These are phyloP conservation scores for Rhadinocentrus ornatus DNA, from an alignment of 2,797 vertebrate species.

Conservation along the genomic window DNA sequence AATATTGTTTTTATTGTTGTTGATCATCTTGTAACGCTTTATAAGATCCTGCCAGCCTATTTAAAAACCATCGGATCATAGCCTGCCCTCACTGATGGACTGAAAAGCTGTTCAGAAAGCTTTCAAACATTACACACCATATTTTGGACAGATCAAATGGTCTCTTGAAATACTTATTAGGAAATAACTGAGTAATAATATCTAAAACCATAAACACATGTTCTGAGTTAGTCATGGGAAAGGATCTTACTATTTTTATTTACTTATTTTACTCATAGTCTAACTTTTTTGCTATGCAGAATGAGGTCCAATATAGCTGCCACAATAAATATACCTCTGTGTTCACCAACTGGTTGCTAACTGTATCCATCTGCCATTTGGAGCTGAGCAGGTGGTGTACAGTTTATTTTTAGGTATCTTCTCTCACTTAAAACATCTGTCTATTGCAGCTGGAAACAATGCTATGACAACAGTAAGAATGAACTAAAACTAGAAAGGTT, in stretches of 20 bases:
- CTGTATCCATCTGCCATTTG: not conserved
- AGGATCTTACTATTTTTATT: not conserved
- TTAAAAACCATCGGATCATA: not conserved
- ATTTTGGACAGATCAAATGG: not conserved
- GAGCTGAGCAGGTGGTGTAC: not conserved
- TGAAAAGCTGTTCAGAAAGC: not conserved
- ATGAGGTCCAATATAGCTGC: too few relatives aligned
- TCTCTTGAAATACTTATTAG: not conserved
- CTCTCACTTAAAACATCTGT: not conserved
- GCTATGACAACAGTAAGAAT: slow-evolving; percentile 5
- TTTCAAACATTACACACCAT: not conserved
- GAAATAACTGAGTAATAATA: not conserved
- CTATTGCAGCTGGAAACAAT: slow-evolving; percentile 5
- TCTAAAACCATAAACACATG: not conserved
- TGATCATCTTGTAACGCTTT: not conserved
- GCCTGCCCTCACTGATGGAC: not conserved
- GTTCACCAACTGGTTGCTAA: not conserved
- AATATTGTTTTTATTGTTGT: not conserved
- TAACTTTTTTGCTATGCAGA: too few relatives aligned
- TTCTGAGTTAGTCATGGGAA: not conserved
- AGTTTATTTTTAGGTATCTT: not conserved
- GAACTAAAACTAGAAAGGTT: slow-evolving; percentile 3
- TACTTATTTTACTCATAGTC: too few relatives aligned
- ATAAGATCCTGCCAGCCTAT: not conserved
- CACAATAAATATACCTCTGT: too few relatives aligned